A percentile compares a stretch with the other conserved stretches of the same genome.
Conservation (phyloP, 2,888 invertebrate genomes). For the Anoplius nigerrimus region DNA sequence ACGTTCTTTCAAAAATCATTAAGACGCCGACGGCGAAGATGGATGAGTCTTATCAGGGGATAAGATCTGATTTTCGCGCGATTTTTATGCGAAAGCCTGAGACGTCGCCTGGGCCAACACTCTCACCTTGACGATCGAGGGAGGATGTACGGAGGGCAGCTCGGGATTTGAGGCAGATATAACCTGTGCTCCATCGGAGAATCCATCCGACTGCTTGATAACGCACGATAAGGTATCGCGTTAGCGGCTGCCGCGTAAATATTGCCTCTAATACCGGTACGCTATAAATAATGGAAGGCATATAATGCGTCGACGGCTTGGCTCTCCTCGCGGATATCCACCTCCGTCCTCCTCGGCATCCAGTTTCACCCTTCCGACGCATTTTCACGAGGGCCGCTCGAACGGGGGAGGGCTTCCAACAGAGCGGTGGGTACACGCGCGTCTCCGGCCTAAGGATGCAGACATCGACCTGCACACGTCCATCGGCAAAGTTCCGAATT, state of each 20-base stretch:
- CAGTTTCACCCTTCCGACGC: not conserved
- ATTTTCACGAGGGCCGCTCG: slow-evolving; percentile 24
- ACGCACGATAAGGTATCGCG: slow-evolving; percentile 48
- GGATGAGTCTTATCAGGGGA: too few species aligned
- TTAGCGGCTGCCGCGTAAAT: slow-evolving; percentile 50
- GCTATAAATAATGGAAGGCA: slow-evolving; percentile 54
- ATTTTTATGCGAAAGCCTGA: too few species aligned
- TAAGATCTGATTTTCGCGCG: too few species aligned
- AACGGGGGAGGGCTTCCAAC: slow-evolving; percentile 22
- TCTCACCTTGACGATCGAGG: too few species aligned
- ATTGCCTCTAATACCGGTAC: slow-evolving; percentile 49
- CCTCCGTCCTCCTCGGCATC: slow-evolving; percentile 5
- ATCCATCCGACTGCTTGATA: slow-evolving; percentile 35
- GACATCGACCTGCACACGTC: too few species aligned
- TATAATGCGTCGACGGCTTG: slow-evolving; percentile 20
- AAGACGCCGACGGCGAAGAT: too few species aligned
- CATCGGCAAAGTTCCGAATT: too few species aligned
- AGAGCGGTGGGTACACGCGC: slow-evolving; percentile 34
- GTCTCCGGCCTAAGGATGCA: too few species aligned
- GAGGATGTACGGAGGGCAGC: too few species aligned
- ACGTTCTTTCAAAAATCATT: not conserved
- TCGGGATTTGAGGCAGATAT: too few species aligned
- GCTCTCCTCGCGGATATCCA: not conserved
- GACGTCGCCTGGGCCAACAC: too few species aligned
- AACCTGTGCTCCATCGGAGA: slow-evolving; percentile 6